phyloP scores from a whole-genome alignment of 2,888 invertebrate genomes.

The Pammene aurita region DNA sequence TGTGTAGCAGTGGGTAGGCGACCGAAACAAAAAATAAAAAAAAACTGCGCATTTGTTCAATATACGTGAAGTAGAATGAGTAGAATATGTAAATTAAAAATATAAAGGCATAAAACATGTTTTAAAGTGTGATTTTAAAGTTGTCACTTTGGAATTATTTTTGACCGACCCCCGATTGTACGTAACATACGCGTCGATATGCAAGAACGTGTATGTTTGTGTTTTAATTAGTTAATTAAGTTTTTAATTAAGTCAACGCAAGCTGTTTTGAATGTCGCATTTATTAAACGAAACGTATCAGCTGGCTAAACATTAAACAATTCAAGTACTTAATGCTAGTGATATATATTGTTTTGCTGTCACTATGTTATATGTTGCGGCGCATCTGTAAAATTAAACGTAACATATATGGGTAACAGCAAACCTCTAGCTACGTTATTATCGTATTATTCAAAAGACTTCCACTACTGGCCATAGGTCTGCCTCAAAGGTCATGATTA shows the following conservation, averaged over 20 bases:
- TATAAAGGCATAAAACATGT: no score
- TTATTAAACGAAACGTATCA: slow-evolving; percentile 55
- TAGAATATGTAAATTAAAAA: no score
- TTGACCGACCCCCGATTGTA: no score
- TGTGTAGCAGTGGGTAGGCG: no score
- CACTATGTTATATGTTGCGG: slow-evolving; percentile 50
- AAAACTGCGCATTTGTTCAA: no score
- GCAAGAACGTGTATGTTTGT: slow-evolving; percentile 54
- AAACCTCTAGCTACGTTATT: neutral
- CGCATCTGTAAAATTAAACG: slow-evolving; percentile 21
- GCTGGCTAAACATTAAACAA: slow-evolving; percentile 72
- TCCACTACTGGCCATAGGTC: neutral
- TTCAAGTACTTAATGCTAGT: slow-evolving; percentile 62
- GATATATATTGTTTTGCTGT: slow-evolving; percentile 49
- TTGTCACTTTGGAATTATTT: no score
- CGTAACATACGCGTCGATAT: slow-evolving; percentile 34
- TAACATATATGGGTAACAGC: neutral
- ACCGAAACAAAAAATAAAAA: no score
- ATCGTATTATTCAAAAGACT: neutral
- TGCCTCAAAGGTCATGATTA: no score
- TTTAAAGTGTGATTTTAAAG: no score
- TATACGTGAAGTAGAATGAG: no score
- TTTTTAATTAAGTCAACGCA: slow-evolving; percentile 56
- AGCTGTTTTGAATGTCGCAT: slow-evolving; percentile 56
- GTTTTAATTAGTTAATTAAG: no score